These are phyloP conservation scores for Pherbina coryleti DNA, from an alignment of 2,888 invertebrate species.

Conservation along the genomic window DNA sequence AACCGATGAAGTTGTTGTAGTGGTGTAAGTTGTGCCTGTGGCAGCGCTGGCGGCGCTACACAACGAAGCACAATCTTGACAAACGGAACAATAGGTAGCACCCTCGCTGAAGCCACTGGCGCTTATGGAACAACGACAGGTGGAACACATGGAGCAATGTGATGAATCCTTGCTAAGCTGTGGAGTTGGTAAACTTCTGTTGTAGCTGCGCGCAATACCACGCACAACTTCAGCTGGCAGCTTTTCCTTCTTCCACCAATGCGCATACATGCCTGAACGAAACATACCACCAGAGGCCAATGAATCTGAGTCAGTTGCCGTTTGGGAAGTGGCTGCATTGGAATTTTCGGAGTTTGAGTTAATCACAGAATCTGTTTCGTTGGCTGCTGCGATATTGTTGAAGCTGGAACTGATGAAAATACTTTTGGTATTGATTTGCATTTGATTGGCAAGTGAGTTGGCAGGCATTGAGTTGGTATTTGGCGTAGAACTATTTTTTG, in stretches of 20 bases:
- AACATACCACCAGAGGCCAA: conserved; percentile 70
- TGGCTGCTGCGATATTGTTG: conserved; percentile 21
- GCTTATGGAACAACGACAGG: conserved; percentile 58
- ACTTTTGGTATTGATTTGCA: conserved; percentile 66
- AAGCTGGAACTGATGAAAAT: conserved; percentile 59
- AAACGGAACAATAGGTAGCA: conserved; percentile 61
- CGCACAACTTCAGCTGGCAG: conserved; percentile 78
- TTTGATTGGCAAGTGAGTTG: conserved; percentile 44
- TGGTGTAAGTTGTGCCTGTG: conserved; percentile 59
- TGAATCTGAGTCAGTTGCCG: conserved; percentile 46
- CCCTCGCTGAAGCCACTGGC: conserved; percentile 64
- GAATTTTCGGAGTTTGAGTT: conserved; percentile 33
- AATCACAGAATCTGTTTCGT: conserved; percentile 31
- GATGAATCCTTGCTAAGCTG: conserved; percentile 69
- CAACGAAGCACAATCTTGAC: conserved; percentile 59
- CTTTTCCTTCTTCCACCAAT: conserved; percentile 93
- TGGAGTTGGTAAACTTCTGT: conserved; percentile 70
- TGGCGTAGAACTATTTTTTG: too few relatives aligned
- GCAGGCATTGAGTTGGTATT: conserved; percentile 35
- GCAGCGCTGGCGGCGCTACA: conserved; percentile 49
- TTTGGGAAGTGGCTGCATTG: conserved; percentile 22
- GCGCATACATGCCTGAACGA: conserved; percentile 88
- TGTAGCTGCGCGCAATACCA: conserved; percentile 69
- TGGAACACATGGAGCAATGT: conserved; percentile 58
- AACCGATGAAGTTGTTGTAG: conserved; percentile 52